These are phyloP conservation scores for Myocastor coypus DNA, from an alignment of 2,113 vertebrate genomes.

Conservation along the genomic window DNA sequence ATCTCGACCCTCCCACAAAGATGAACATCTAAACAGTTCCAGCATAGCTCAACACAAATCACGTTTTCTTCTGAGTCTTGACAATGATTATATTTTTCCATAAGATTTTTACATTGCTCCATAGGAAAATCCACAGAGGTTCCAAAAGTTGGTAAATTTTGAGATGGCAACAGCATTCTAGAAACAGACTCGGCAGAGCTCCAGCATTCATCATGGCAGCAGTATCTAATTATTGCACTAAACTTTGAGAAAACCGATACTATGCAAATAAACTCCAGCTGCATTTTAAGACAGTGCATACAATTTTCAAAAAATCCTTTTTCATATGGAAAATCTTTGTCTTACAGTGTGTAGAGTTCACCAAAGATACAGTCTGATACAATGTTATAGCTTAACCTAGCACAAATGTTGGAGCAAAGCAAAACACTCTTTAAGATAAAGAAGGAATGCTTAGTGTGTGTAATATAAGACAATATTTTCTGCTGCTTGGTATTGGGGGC, in stretches of 20 bases:
- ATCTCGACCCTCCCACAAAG: background rate
- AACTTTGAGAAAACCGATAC: conserved; percentile 75
- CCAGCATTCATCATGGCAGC: conserved; percentile 62
- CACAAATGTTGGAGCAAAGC: conserved; percentile 64
- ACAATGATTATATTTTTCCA: conserved; percentile 67
- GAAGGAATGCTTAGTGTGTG: background rate
- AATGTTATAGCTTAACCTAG: conserved; percentile 67
- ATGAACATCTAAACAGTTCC: conserved; percentile 3
- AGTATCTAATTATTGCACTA: conserved; percentile 72
- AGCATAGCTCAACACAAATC: background rate
- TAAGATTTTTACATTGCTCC: conserved; percentile 11
- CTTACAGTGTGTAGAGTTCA: conserved; percentile 70
- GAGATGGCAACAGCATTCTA: conserved; percentile 59
- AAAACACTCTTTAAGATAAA: conserved; percentile 62
- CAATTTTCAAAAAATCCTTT: conserved; percentile 67
- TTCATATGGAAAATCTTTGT: conserved; percentile 63
- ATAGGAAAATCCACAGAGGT: conserved; percentile 32
- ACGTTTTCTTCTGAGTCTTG: conserved; percentile 11
- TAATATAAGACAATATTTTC: background rate
- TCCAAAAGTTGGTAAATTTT: conserved; percentile 52
- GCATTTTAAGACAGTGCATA: conserved; percentile 66
- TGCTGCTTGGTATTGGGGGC: background rate
- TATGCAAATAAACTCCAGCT: conserved; percentile 80
- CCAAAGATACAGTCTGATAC: conserved; percentile 55
- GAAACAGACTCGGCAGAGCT: conserved; percentile 40